A percentile compares a stretch with the other conserved stretches of the same genome.
These are phyloP conservation scores for Cryptomyrus ogoouensis DNA, from an alignment of 2,113 vertebrate genomes.

Conservation along the genomic window DNA sequence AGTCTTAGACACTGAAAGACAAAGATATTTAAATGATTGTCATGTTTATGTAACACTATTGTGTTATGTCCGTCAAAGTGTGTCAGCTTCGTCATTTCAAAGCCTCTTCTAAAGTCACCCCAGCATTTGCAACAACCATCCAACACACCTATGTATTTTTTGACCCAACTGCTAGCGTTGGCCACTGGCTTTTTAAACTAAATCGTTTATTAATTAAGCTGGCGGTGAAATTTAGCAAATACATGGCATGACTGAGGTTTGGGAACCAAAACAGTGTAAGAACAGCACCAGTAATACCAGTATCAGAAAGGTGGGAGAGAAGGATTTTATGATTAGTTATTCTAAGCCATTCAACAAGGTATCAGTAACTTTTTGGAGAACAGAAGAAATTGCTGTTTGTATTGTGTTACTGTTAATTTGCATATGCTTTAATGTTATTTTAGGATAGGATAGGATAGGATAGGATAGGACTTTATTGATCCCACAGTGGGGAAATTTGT, in stretches of 20 bases:
- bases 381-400: too few species aligned
- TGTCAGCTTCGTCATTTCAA: not conserved
- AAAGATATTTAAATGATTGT: not conserved
- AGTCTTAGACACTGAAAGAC: not conserved
- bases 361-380: not conserved
- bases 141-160: not conserved
- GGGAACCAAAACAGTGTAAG: not conserved
- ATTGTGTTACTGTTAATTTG: too few species aligned
- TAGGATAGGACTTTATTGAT: too few species aligned
- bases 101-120: not conserved
- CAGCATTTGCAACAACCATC: not conserved
- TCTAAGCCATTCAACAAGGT: not conserved
- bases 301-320: too few species aligned
- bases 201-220: not conserved
- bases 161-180: not conserved
- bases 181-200: not conserved
- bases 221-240: not conserved
- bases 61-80: not conserved
- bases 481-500: too few species aligned
- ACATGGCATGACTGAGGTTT: not conserved
- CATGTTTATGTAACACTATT: not conserved
- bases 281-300: too few species aligned
- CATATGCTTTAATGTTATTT: not conserved
- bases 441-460: too few species aligned
- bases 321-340: not conserved